These are phyloP conservation scores for Pagrus major DNA, from an alignment of 2,113 vertebrate genomes.

Conservation along the genomic window DNA sequence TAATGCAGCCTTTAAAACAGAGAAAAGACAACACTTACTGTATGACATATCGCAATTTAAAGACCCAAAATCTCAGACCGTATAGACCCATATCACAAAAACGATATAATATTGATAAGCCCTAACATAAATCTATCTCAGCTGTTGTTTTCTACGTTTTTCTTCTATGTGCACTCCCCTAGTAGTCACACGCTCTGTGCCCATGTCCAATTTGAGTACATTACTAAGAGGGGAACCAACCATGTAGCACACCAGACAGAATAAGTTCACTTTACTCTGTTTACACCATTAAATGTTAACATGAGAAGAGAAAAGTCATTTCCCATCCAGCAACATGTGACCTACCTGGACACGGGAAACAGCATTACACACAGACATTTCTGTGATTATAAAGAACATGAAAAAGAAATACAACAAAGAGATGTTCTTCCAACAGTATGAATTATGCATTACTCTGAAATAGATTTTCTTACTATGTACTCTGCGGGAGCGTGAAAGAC, in stretches of 20 bases:
- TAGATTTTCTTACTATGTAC: background rate
- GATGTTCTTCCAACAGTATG: conserved; percentile 27
- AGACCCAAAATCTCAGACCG: no score
- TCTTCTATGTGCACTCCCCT: background rate
- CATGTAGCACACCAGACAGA: conserved; percentile 8
- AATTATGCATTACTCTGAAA: conserved; percentile 44
- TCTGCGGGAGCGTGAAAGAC: background rate
- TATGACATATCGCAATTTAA: no score
- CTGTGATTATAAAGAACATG: conserved; percentile 33
- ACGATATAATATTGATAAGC: no score
- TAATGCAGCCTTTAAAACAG: no score
- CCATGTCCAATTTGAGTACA: conserved; percentile 13
- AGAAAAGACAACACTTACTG: no score
- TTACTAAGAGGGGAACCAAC: background rate
- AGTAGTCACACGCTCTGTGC: background rate
- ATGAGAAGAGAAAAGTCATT: conserved; percentile 39
- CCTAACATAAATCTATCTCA: background rate
- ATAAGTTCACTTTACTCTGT: conserved; percentile 18
- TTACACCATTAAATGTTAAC: conserved; percentile 53
- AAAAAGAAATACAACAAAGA: conserved; percentile 25
- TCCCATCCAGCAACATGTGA: conserved; percentile 8
- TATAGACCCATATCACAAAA: no score
- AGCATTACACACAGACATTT: conserved; percentile 9
- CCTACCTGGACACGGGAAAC: conserved; percentile 32
- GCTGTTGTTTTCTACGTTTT: background rate